phyloP scores from a whole-genome alignment of 2,797 vertebrate species.

The Lophius americanus region DNA sequence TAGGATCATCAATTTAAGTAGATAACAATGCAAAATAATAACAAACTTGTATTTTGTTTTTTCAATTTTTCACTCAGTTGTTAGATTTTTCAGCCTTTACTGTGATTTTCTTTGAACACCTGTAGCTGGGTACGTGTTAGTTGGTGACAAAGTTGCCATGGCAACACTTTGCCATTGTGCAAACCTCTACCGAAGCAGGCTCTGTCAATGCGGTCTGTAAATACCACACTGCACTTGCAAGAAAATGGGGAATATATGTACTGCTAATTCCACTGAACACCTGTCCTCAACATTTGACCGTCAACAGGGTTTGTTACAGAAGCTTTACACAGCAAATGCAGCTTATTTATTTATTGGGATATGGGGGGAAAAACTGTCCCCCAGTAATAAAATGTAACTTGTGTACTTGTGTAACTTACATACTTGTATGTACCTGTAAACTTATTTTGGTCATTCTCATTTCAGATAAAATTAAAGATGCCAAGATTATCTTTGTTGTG shows the following conservation, averaged over 20 bases:
- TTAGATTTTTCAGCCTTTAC: not conserved
- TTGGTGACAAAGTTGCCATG: constrained; percentile 65
- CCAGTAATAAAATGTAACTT: too few species aligned
- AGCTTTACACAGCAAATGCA: not conserved
- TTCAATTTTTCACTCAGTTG: not conserved
- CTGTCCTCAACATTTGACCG: not conserved
- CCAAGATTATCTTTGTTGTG: constrained; percentile 98
- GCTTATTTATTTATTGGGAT: not conserved
- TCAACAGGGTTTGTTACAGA: constrained; percentile 50
- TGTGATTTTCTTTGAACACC: constrained; percentile 8
- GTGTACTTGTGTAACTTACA: too few species aligned
- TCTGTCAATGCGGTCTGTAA: constrained; percentile 8
- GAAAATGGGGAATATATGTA: constrained; percentile 53
- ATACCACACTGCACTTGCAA: not conserved
- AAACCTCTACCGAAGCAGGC: constrained; percentile 32
- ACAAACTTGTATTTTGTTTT: not conserved
- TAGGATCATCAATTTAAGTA: not conserved
- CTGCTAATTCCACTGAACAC: not conserved
- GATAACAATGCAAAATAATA: not conserved
- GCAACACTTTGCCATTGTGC: constrained; percentile 44
- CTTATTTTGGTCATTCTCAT: constrained; percentile 21
- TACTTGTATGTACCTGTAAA: not conserved
- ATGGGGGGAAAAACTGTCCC: not conserved
- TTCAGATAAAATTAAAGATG: constrained; percentile 93
- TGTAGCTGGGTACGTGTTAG: constrained; percentile 14